Evolutionary conservation across 2,888 invertebrate genomes (phyloP).

Genomic region (Sipha maydis): DNA sequence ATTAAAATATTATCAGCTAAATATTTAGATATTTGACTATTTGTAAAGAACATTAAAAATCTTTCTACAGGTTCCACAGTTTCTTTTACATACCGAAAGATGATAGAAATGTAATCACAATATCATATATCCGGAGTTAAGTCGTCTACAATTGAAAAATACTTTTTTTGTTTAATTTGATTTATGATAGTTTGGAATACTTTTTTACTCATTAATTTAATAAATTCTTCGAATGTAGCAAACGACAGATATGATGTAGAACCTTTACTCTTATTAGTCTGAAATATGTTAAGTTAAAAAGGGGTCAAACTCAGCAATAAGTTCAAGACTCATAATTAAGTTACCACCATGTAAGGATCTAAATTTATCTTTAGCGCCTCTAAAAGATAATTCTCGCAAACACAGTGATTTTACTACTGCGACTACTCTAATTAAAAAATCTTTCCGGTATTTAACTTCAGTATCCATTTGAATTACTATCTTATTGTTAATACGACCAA

Average conservation of each 20-base stretch:
- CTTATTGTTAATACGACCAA: slow-evolving; percentile 9
- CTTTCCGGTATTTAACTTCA: slow-evolving; percentile 49
- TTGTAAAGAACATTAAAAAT: slow-evolving; percentile 63
- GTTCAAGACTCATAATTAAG: slow-evolving; percentile 62
- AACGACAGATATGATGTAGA: slow-evolving; percentile 41
- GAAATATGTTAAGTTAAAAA: slow-evolving; percentile 61
- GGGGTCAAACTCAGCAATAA: slow-evolving; percentile 63
- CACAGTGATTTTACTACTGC: slow-evolving; percentile 61
- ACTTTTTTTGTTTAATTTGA: slow-evolving; percentile 40
- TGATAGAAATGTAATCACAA: slow-evolving; percentile 62
- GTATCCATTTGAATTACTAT: slow-evolving; percentile 14
- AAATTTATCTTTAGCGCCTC: slow-evolving; percentile 57
- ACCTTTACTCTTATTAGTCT: slow-evolving; percentile 46
- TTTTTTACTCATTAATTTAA: too few relatives aligned
- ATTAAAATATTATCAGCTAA: slow-evolving; percentile 63
- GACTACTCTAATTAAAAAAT: slow-evolving; percentile 61
- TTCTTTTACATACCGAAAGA: slow-evolving; percentile 55
- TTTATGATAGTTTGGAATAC: too few relatives aligned
- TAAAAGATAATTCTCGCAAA: slow-evolving; percentile 61
- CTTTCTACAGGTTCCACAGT: slow-evolving; percentile 61
- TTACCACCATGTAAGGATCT: slow-evolving; percentile 60
- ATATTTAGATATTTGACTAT: slow-evolving; percentile 64
- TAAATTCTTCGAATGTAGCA: slow-evolving; percentile 20
- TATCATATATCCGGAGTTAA: slow-evolving; percentile 60
- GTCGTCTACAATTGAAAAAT: slow-evolving; percentile 53